Evolutionary conservation across 2,888 invertebrate species (phyloP).

Genomic region (Reticulitermes lucifugus): DNA sequence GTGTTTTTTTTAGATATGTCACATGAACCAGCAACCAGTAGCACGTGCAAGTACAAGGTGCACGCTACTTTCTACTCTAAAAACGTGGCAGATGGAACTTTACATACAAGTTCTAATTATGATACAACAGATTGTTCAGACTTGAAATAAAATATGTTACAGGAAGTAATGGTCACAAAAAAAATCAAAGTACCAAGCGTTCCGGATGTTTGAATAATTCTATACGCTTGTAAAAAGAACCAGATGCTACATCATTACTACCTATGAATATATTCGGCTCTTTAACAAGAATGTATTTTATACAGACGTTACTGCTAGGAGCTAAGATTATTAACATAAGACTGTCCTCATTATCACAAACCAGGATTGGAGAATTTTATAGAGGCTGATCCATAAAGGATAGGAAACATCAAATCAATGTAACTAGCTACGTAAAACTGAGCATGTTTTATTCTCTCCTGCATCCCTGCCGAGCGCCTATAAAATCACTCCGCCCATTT

Average conservation of each 20-base stretch:
- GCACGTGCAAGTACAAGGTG: conserved; percentile 16
- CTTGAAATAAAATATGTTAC: conserved; percentile 16
- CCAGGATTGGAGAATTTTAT: no score
- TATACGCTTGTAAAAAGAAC: neutral
- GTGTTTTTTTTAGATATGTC: neutral
- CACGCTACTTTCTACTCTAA: conserved; percentile 7
- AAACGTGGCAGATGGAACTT: conserved; percentile 33
- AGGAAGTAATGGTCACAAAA: conserved; percentile 6
- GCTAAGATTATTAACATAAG: no score
- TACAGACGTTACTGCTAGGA: neutral
- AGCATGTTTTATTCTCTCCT: no score
- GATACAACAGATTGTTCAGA: conserved; percentile 8
- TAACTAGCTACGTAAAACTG: no score
- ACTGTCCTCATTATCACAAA: no score
- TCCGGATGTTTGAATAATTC: conserved; percentile 7
- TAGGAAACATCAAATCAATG: no score
- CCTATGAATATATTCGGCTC: conserved; percentile 12
- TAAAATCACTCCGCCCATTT: no score
- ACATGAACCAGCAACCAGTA: neutral
- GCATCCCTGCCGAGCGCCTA: no score
- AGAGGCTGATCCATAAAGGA: no score
- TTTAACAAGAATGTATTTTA: conserved; percentile 1
- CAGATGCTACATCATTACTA: neutral
- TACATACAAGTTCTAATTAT: conserved; percentile 20
- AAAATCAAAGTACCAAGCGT: conserved; percentile 17